These are phyloP conservation scores for Panorpa germanica DNA, from an alignment of 2,888 invertebrate genomes.

Conservation along the genomic window DNA sequence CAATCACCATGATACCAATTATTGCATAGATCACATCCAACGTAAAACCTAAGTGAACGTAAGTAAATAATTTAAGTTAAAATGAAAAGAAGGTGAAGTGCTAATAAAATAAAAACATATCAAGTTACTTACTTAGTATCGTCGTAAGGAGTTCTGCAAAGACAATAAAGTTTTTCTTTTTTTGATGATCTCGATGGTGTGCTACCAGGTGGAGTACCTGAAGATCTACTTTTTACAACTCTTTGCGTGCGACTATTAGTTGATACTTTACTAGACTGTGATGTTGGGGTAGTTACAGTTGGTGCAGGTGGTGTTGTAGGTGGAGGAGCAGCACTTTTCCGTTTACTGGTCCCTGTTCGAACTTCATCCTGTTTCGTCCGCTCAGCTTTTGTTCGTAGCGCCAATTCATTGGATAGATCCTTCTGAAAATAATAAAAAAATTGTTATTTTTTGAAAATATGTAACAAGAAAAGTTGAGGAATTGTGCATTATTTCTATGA, in stretches of 20 bases:
- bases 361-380: slow-evolving; percentile 49
- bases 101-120: slow-evolving; percentile 10
- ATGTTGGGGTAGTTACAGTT: slow-evolving; percentile 18
- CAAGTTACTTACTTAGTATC: slow-evolving; percentile 57
- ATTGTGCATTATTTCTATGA: slow-evolving; percentile 6
- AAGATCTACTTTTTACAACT: slow-evolving; percentile 12
- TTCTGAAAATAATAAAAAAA: slow-evolving; percentile 27
- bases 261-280: slow-evolving; percentile 17
- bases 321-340: slow-evolving; percentile 15
- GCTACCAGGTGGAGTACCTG: too few species aligned
- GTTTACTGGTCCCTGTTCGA: slow-evolving; percentile 31
- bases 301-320: slow-evolving; percentile 12
- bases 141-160: slow-evolving; percentile 89
- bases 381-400: slow-evolving; percentile 48
- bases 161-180: slow-evolving; percentile 73
- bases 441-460: slow-evolving; percentile 2
- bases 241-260: too few species aligned
- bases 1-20: slow-evolving; percentile 99
- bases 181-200: slow-evolving; percentile 26
- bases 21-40: slow-evolving; percentile 92
- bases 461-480: background rate
- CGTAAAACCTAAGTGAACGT: slow-evolving; percentile 87
- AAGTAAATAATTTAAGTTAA: too few species aligned
- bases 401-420: slow-evolving; percentile 49
- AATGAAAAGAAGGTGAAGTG: background rate